Evolutionary conservation across 1,140 invertebrate species (phyloP), one percentile per base, ranked within the genome.

Genomic region (Physella acuta): DNA sequence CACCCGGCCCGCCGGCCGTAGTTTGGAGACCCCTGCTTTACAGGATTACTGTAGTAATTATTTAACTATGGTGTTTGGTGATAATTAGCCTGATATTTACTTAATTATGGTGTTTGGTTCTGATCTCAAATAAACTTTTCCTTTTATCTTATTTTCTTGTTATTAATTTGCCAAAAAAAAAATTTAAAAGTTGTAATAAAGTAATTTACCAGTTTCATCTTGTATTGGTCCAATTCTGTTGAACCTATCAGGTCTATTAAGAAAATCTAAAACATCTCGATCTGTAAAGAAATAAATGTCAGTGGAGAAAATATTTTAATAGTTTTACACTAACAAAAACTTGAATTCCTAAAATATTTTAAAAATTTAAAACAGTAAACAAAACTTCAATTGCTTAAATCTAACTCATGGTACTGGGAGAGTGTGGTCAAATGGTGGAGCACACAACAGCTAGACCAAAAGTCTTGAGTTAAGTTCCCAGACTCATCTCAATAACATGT

Each of bases 221-320:
- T 76, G 75, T 14, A 74, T 20, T 36, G 73, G 71, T 37, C 34
- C 8, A 70, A 55, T 4, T 72, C 51, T 37, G 53, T 56, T 17
- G 68, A 33, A 16, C 61, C 20, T 36, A 36, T 68, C 24, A 68
- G 37, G 53, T 69, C 69, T 34, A 30, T 71, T 52, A 28, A 74
- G 34, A 51, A 61, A 73, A 26, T 33, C 44, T 4, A 71, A 73
- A 39, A 68, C 72, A 63, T 79, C 78, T 31, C 60, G 36, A 31
- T 70, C 76, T 79, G 66, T 62, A 59, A 49, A 55, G 26, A 70
- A 58, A 58, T 4, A 67, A 64, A 17, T 67, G 28, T 11, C 1
- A 37, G 28, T 33, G 17, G 60, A 44, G 1, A 34, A 31, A 16
- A 31, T 65, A 36, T 53, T 26, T 30, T 62, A 34, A 31, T n/a